phyloP scores from a whole-genome alignment of 2,113 vertebrate genomes.

The Triplophysa dalaica region DNA sequence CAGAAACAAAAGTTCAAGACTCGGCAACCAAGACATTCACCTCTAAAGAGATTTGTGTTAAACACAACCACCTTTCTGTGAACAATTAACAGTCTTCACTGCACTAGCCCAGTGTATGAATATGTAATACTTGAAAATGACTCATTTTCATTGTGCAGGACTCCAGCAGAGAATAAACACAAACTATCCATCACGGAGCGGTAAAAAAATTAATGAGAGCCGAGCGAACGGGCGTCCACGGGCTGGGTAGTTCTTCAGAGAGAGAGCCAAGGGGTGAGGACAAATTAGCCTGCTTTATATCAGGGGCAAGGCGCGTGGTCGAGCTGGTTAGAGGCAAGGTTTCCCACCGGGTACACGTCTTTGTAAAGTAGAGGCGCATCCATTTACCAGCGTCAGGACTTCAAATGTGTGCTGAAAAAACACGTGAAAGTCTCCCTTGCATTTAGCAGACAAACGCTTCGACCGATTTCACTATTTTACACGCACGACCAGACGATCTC shows the following conservation, averaged over 20 bases:
- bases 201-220: slow-evolving; percentile 85
- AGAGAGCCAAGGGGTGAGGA: slow-evolving; percentile 56
- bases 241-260: slow-evolving; percentile 61
- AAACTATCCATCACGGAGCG: slow-evolving; percentile 86
- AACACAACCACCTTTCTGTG: slow-evolving; percentile 27
- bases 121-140: slow-evolving; percentile 87
- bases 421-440: not conserved
- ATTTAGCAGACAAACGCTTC: not conserved
- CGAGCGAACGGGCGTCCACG: slow-evolving; percentile 66
- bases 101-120: slow-evolving; percentile 81
- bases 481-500: not conserved
- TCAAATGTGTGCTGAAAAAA: not conserved
- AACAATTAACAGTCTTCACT: slow-evolving; percentile 16
- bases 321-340: slow-evolving; percentile 39
- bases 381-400: slow-evolving; percentile 32
- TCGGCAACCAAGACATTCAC: slow-evolving; percentile 9
- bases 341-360: slow-evolving; percentile 44
- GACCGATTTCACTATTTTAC: not conserved
- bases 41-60: slow-evolving; percentile 21
- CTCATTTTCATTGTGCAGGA: slow-evolving; percentile 83
- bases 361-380: not conserved
- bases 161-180: slow-evolving; percentile 87
- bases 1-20: slow-evolving; percentile 12
- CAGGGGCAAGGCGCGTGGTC: slow-evolving; percentile 56
- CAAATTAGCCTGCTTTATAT: slow-evolving; percentile 60